Base-by-base conservation (phyloP, 2,113 vertebrate genomes). In the Ceyx margarethae region DNA sequence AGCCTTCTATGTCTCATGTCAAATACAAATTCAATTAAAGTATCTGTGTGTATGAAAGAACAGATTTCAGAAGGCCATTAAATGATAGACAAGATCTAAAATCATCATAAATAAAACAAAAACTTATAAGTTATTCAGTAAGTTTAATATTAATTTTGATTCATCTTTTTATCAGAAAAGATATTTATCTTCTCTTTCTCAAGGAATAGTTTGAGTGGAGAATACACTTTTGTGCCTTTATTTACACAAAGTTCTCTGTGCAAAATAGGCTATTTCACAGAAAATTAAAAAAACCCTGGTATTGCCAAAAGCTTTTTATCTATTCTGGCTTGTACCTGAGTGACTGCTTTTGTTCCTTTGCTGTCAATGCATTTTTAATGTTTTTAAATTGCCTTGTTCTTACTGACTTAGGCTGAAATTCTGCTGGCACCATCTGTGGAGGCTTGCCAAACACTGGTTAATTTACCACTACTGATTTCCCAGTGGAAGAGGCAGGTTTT, bases 281-380 rank as follows among this genome's bases (percentile, higher is more conserved):
- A 51, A 83, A 37, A 80, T 14, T 37, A 10, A 57, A 85, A 82
- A 83, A 66, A 46, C 5, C 2, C 10, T 73, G 16, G 9, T 72
- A 42, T 37, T 46, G 58, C 46, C 82, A 78, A 85, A 66, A 74
- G 25, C 57, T 89, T 91, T 81, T 87, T 53, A 85, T 21, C 40
- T 71, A 58, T 58, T 43, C 58, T 92, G 67, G 40, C 64, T 78
- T 89, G 28, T 62, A 80, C 35, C 33, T 54, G 60, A 65, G 56
- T 84, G n/a, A 35, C 35, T 79, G 57, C 19, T 87, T 95, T 93
- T 89, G 90, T 81, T 56, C 67, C 80, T 72, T 91, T 73, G 77
- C 62, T 91, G 46, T 85, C 86, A 93, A 89, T 94, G 87, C 16
- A 89, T 94, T 96, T 96, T 95, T 90, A 91, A 95, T 84, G 35